A percentile compares a stretch with the other conserved stretches of the same genome.
phyloP scores from a whole-genome alignment of 2,888 invertebrate species.

The Cecidostiba fungosa region DNA sequence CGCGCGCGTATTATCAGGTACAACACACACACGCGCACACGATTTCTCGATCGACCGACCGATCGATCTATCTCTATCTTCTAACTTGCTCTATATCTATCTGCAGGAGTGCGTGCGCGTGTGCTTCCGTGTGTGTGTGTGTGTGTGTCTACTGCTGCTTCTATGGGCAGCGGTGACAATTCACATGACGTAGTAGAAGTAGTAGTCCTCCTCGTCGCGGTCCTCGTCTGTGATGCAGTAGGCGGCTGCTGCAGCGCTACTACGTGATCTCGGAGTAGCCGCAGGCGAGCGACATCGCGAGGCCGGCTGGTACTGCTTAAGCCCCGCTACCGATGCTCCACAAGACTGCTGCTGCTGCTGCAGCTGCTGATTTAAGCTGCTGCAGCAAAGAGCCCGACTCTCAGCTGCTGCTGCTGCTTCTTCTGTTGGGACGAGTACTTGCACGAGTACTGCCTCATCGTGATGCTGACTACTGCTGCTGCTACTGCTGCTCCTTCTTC shows the following conservation, averaged over 20 bases:
- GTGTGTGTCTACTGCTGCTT: conserved; percentile 6
- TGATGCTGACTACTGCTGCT: not conserved
- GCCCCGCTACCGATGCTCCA: conserved; percentile 53
- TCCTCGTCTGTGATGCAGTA: not conserved
- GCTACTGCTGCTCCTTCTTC: not conserved
- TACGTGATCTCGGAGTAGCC: conserved; percentile 54
- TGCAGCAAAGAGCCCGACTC: not conserved
- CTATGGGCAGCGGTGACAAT: not conserved
- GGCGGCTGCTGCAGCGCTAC: not conserved
- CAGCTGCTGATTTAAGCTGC: not conserved
- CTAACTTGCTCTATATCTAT: not conserved
- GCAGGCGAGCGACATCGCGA: conserved; percentile 51
- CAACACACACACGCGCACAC: not conserved
- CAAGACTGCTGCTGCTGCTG: not conserved
- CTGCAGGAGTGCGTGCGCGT: not conserved
- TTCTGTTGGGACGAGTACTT: not conserved
- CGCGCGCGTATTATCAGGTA: conserved; percentile 44
- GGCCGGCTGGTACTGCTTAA: conserved; percentile 54
- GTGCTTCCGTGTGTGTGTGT: not conserved
- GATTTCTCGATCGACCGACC: conserved; percentile 12
- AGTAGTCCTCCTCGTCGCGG: not conserved
- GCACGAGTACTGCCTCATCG: no score
- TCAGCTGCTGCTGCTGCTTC: conserved; percentile 2
- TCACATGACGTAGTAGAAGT: not conserved
- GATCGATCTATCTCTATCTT: conserved; percentile 22